Base-by-base conservation (phyloP, 2,797 vertebrate genomes). In the Okamejei kenojei region DNA sequence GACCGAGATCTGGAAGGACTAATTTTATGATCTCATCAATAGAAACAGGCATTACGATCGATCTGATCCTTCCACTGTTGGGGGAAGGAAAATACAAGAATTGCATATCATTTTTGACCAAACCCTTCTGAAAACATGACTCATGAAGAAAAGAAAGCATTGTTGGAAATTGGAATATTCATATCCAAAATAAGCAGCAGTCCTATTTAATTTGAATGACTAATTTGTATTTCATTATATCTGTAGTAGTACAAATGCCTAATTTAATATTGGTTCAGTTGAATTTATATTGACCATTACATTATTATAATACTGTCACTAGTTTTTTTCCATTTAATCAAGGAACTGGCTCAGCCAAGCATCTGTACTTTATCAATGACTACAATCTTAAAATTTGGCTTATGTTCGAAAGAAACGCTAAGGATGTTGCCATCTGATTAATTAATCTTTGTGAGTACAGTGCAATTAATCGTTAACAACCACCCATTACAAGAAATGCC, bases 351-450 rank as follows among this genome's bases (percentile, higher is more conserved):
- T n/a, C 84, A 88, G 29, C 82, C 29, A 65, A 86, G 29, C 13
- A 65, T 32, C 84, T 35, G 84, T 65, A 35, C 29, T 65, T 88
- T 88, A 65, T 65, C 84, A 88, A 63, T 65, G n/a, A 65, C 61
- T 65, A 17, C 29, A 32, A n/a, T 88, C 84, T 88, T 65, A 88
- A 88, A 88, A 65, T 32, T 88, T 88, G 61, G 63, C 61, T 88
- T 86, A 15, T 32, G 15, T 88, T 88, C 61, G 35, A 82, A 82
- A 82, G 23, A 82, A 81, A 82, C 58, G 21, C 54, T 82, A 29
- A 58, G 80, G 80, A 82, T 58, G 80, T 82, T 58, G 63, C 32
- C 63, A 88, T 21, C 61, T 35, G 6, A 19, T 68, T 65, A 29
- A 88, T 88, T 88, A 88, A 88, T 86, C 6, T 8, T 17, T 68